Base-by-base conservation (phyloP, 2,113 vertebrate species). In the Pipa parva region DNA sequence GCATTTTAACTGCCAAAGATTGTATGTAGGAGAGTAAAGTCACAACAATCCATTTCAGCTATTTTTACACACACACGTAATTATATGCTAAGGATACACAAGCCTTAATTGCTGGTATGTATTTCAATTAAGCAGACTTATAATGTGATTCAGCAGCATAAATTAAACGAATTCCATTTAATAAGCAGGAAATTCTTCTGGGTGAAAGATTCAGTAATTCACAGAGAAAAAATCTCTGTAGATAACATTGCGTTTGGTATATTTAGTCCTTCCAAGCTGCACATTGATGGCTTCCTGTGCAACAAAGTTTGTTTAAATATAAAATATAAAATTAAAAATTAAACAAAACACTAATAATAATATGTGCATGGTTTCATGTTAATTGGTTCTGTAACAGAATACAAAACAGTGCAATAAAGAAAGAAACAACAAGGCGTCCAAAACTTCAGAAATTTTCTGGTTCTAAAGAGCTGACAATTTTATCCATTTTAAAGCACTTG, bases 81-180 rank as follows among this genome's bases (percentile, higher is more conserved):
- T 63, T 63, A 64, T 27, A 21, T 54, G 12, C 24, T 27, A 55
- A 25, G 20, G 22, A 59, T 59, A 59, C 22, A 39, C 5, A 5
- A 3, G 7, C 45, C 20, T 10, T 55, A 64, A 64, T 64, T 37
- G 51, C 33, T 28, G 36, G 63, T 54, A 55, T 64, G n/a, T 42
- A 63, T 64, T 64, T 55, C 50, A 64, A 45, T 64, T 55, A 64
- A 28, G 22, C 37, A 55, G n/a, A 20, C 33, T 26, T 64, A 33
- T 55, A 28, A 7, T 39, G 49, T 29, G 17, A 55, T 21, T 42
- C 48, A 10, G 36, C 12, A 42, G 8, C 51, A 52, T 18, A 11
- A 15, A 20, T 21, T 22, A 54, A 63, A n/a, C 24, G 17, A 8
- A 7, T 42, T 42, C 39, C 28, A 15, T 24, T 63, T 63, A 63